Base-by-base conservation (phyloP, 2,113 vertebrate species). In the Tiliqua scincoides region DNA sequence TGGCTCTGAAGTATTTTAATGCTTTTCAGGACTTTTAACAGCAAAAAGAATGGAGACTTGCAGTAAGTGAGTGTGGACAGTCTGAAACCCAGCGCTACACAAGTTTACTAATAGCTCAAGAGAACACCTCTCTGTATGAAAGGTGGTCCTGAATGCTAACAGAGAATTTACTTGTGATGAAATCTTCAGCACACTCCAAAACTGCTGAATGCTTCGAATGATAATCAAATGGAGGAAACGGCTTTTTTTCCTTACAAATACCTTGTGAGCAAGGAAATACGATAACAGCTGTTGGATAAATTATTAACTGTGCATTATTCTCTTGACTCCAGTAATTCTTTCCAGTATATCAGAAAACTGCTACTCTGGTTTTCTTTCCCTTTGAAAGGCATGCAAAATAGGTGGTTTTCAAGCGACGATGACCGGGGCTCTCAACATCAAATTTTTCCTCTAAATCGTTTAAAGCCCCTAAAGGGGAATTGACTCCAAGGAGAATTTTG, bases 181-280 rank as follows among this genome's bases (percentile, higher is more conserved):
- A 40, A 59, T 37, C 25, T 78, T 78, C 21, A 57, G 32, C 57
- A 18, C 32, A 20, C 30, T 91, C 85, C 90, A 85, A 71, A 63
- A 18, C 74, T 87, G 85, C 89, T 93, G 91, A 94, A 91, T 91
- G 85, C 63, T 93, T 88, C 88, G 89, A 92, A 91, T 91, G 90
- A 87, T 86, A 93, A 94, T 90, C 89, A 91, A 90, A 92, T 88
- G 91, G 93, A 94, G 93, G 91, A 93, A 94, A 89, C 25, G 27
- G 79, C 82, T 86, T 81, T 87, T 35, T 86, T 35, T 89, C 91
- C 91, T 93, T 91, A 88, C 75, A 89, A 93, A 88, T 89, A 92
- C 84, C 88, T 89, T 86, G 57, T 85, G 61, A 92, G 91, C 79
- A 89, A 88, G 91, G 85, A 86, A 91, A 79, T 89, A 82, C 43